A percentile compares a stretch with the other conserved stretches of the same genome.
phyloP scores from a whole-genome alignment of 2,888 invertebrate species.

The Acanthoscelides obtectus region DNA sequence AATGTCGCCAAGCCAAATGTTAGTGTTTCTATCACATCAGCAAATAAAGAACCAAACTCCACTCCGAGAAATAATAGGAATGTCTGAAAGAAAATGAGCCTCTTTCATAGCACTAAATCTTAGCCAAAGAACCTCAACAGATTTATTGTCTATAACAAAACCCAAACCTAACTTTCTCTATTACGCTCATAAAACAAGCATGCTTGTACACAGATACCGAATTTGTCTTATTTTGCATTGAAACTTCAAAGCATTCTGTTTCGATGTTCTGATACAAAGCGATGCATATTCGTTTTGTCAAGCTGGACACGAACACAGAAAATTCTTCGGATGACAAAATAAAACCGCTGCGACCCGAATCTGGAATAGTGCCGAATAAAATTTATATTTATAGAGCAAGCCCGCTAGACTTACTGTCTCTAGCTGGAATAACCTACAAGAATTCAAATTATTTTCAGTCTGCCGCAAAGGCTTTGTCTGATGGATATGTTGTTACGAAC shows the following conservation, averaged over 20 bases:
- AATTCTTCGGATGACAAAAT: not conserved
- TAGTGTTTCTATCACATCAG: too few species aligned
- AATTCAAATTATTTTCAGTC: not conserved
- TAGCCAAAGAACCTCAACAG: too few species aligned
- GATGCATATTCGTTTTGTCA: not conserved
- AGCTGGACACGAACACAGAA: not conserved
- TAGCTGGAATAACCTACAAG: not conserved
- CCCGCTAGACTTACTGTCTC: not conserved
- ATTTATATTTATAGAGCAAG: not conserved
- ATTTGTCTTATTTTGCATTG: not conserved
- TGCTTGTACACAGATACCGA: not conserved
- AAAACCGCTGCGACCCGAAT: not conserved
- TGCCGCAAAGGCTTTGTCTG: not conserved
- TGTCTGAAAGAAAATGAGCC: too few species aligned
- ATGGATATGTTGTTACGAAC: not conserved
- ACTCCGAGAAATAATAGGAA: too few species aligned
- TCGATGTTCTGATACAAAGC: not conserved
- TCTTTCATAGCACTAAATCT: too few species aligned
- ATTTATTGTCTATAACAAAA: not conserved
- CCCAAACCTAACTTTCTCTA: not conserved
- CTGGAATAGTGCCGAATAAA: not conserved
- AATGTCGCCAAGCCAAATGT: too few species aligned
- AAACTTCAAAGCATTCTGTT: not conserved
- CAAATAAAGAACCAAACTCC: too few species aligned
- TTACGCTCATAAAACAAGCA: not conserved